Percentiles rank a stretch among this genome's conserved stretches.
Conservation (phyloP, 2,888 invertebrate genomes). For the Trilocha varians region DNA sequence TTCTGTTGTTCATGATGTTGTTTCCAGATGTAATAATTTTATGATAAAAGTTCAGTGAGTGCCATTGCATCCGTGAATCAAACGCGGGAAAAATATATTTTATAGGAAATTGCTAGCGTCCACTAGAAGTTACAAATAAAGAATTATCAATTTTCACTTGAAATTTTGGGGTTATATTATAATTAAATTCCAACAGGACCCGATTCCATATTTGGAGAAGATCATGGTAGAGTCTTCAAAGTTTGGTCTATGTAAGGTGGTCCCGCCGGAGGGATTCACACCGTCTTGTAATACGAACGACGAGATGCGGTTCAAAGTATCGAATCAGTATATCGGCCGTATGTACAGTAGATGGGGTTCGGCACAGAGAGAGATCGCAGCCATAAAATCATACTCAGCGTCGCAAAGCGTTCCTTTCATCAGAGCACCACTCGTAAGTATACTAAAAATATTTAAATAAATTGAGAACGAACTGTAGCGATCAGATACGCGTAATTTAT, state of each 20-base stretch:
- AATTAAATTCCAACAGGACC: slow-evolving; percentile 72
- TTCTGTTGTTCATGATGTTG: too few relatives aligned
- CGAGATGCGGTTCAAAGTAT: slow-evolving; percentile 88
- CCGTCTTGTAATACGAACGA: slow-evolving; percentile 85
- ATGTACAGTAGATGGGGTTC: slow-evolving; percentile 92
- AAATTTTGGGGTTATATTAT: neutral
- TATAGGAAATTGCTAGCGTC: too few relatives aligned
- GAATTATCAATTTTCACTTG: too few relatives aligned
- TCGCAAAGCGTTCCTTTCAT: slow-evolving; percentile 83
- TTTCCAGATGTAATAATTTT: too few relatives aligned
- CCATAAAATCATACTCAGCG: slow-evolving; percentile 86
- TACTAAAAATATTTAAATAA: neutral
- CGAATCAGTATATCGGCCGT: slow-evolving; percentile 92
- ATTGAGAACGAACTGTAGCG: too few relatives aligned
- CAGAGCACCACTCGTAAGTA: slow-evolving; percentile 83
- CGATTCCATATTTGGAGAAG: slow-evolving; percentile 86
- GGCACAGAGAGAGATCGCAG: slow-evolving; percentile 86
- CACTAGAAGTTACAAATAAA: too few relatives aligned
- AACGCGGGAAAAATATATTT: too few relatives aligned
- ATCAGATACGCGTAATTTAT: too few relatives aligned
- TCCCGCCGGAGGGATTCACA: slow-evolving; percentile 85
- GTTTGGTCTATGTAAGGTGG: slow-evolving; percentile 90
- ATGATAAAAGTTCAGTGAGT: too few relatives aligned
- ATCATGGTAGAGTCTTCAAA: slow-evolving; percentile 83
- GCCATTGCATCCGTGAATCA: too few relatives aligned